Conservation (phyloP, 2,888 invertebrate species). For the Lacanobia wlatinum region DNA sequence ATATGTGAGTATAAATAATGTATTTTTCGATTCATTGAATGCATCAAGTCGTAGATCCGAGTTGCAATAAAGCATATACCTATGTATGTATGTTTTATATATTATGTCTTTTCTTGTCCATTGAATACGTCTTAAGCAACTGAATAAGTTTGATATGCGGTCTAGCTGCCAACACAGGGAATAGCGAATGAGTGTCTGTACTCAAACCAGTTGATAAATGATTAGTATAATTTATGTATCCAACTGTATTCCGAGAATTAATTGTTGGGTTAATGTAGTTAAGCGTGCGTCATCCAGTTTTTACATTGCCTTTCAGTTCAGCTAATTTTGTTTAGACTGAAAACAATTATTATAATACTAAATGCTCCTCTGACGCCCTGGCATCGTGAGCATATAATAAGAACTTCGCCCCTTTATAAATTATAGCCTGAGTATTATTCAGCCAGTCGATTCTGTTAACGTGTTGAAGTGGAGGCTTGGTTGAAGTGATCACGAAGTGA, state of each 20-base stretch:
- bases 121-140: slow-evolving; percentile 26
- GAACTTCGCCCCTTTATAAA: not conserved
- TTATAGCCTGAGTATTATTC: not conserved
- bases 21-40: slow-evolving; percentile 34
- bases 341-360: not conserved
- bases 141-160: slow-evolving; percentile 19
- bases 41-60: slow-evolving; percentile 9
- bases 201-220: slow-evolving; percentile 37
- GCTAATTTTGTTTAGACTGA: not conserved
- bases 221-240: slow-evolving; percentile 47
- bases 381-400: too few relatives aligned
- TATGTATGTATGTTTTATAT: not conserved
- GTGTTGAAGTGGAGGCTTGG: too few relatives aligned
- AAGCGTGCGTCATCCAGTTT: slow-evolving; percentile 11
- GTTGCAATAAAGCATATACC: slow-evolving; percentile 2
- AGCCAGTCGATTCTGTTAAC: too few relatives aligned
- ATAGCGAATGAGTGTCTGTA: slow-evolving; percentile 16
- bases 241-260: slow-evolving; percentile 51
- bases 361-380: too few relatives aligned
- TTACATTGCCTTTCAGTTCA: not conserved
- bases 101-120: slow-evolving; percentile 12
- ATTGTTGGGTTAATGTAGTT: slow-evolving; percentile 29
- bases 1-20: slow-evolving; percentile 14
- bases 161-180: slow-evolving; percentile 23
- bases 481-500: too few relatives aligned